Evolutionary conservation across 2,113 vertebrate genomes (phyloP).

Genomic region (Chloebia gouldiae): DNA sequence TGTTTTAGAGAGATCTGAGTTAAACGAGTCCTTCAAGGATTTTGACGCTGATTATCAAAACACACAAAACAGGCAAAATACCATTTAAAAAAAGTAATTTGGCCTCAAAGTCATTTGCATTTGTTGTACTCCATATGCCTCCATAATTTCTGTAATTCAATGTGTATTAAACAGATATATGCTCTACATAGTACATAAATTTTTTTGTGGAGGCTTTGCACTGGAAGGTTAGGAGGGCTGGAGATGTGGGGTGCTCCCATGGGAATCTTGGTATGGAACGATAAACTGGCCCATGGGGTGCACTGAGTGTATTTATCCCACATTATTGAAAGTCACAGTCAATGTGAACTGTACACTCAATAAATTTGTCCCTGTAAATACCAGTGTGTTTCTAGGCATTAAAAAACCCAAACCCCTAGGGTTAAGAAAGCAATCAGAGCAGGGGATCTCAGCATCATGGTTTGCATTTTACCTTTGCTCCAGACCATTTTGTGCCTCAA

Average conservation of each 20-base stretch:
- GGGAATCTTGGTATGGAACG: background rate
- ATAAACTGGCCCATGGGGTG: rapidly evolving
- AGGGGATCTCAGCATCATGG: background rate
- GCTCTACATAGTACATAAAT: rapidly evolving
- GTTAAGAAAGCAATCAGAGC: background rate
- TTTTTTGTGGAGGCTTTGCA: background rate
- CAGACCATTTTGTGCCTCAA: background rate
- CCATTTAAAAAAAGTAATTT: background rate
- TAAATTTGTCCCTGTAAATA: background rate
- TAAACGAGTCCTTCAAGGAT: background rate
- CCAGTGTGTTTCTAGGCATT: background rate
- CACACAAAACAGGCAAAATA: background rate
- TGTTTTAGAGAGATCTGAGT: background rate
- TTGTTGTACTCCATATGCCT: background rate
- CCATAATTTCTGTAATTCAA: background rate
- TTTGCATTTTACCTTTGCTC: background rate
- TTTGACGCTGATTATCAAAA: background rate
- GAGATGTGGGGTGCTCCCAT: background rate
- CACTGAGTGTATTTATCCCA: background rate
- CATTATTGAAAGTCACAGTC: background rate
- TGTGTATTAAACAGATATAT: background rate
- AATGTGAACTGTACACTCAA: background rate
- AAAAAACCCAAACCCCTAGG: background rate
- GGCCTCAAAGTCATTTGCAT: background rate
- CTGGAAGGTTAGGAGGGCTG: background rate